Percentiles rank a stretch among this genome's conserved stretches.
Evolutionary conservation across 2,797 vertebrate species (phyloP).

Genomic region (Leptodactylus fallax): DNA sequence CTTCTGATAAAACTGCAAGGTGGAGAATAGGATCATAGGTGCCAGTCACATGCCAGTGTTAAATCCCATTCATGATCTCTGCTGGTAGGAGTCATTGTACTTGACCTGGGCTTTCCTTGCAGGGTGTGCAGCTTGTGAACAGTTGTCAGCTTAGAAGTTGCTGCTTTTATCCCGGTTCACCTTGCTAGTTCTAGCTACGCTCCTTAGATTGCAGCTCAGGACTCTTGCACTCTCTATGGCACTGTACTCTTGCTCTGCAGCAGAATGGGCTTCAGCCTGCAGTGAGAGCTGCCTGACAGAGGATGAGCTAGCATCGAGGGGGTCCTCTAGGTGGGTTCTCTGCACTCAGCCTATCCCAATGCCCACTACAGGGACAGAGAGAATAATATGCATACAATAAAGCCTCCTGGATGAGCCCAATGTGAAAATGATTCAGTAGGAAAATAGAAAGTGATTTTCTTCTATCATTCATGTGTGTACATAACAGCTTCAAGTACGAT

Average conservation of each 20-base stretch:
- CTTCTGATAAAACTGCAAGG: constrained; percentile 70
- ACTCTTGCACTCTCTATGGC: constrained; percentile 72
- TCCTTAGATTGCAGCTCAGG: constrained; percentile 69
- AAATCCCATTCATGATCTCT: constrained; percentile 72
- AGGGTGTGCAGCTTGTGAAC: constrained; percentile 63
- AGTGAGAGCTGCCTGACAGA: constrained; percentile 74
- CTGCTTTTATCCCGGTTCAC: constrained; percentile 63
- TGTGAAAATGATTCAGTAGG: constrained; percentile 26
- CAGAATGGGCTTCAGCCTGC: constrained; percentile 75
- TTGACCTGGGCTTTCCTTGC: constrained; percentile 64
- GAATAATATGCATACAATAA: background rate
- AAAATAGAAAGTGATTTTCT: constrained; percentile 27
- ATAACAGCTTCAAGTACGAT: background rate
- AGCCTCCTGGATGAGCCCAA: background rate
- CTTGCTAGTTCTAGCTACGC: constrained; percentile 63
- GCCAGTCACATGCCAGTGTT: constrained; percentile 72
- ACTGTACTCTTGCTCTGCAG: constrained; percentile 75
- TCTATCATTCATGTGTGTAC: constrained; percentile 1
- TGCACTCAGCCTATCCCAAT: constrained; percentile 66
- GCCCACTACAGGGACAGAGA: constrained; percentile 46
- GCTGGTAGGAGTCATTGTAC: constrained; percentile 70
- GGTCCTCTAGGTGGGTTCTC: constrained; percentile 84
- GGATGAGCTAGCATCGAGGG: constrained; percentile 81
- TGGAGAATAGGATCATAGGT: constrained; percentile 64
- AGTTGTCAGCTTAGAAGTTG: constrained; percentile 70